Conservation (phyloP, 2,888 invertebrate species). For the Mamestra brassicae region DNA sequence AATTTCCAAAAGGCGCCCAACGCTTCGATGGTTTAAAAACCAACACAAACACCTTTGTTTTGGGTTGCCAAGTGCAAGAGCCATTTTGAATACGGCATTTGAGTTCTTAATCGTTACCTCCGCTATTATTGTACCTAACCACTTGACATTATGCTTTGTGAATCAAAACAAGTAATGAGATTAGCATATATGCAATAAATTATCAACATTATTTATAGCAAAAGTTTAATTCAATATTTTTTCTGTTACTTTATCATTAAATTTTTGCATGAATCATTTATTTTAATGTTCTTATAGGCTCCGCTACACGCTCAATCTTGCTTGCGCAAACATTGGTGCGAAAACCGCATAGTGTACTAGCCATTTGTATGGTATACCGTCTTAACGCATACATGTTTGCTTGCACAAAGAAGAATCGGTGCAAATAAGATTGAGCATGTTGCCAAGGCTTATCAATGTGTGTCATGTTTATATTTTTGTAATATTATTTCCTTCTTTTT, state of each 20-base stretch:
- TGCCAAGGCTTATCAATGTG: too few relatives aligned
- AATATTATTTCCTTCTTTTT: too few relatives aligned
- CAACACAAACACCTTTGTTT: neutral
- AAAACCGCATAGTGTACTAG: too few relatives aligned
- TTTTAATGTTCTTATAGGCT: too few relatives aligned
- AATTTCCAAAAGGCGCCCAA: constrained; percentile 4
- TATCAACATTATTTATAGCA: neutral
- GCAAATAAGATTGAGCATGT: too few relatives aligned
- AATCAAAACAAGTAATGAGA: neutral
- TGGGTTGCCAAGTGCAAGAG: neutral
- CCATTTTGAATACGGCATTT: neutral
- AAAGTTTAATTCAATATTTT: neutral
- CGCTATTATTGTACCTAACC: neutral
- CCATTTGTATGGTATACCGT: too few relatives aligned
- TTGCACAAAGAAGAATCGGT: too few relatives aligned
- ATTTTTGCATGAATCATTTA: too few relatives aligned
- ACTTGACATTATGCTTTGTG: neutral
- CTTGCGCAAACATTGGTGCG: too few relatives aligned
- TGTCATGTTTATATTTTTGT: too few relatives aligned
- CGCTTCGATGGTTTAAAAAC: neutral
- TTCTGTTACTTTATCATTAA: neutral
- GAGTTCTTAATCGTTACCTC: neutral
- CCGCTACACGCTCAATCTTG: too few relatives aligned
- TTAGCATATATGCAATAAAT: neutral
- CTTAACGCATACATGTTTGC: too few relatives aligned